Evolutionary conservation across 2,888 invertebrate species (phyloP), one percentile per base, ranked within the genome.

Genomic region (Lepeophtheirus nordmannii): DNA sequence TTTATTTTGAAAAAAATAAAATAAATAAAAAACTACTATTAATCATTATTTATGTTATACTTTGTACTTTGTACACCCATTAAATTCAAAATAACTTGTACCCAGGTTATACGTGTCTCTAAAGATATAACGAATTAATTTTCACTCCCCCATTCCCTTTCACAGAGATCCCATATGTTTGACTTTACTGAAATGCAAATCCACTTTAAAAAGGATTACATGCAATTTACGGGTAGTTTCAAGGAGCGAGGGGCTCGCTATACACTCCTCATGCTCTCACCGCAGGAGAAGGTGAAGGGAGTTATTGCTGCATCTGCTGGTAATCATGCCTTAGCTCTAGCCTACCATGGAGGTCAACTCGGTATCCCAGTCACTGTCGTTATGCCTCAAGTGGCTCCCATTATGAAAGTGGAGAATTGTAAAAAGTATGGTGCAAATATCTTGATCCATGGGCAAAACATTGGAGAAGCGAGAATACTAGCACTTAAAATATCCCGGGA

Each of bases 291-390:
- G 72, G 75, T 78, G 66, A 78, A 75, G 3, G 94, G 94, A 1
- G 90, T 94, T 0, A 88, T 92, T 68, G 89, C 93, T 0, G 93
- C 94, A 0, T 92, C 92, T 0, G 81, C 93, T 65, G 94, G 94
- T 0, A 96, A 94, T 75, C 94, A 96, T 76, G 93, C 96, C 0
- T 83, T 89, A 71, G 85, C 85, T 0, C 77, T 89, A 60, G 83
- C 85, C 70, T 90, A 86, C 74, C 89, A 89, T 74, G 89, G 88
- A 0, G 78, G 81, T 70, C 80, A 81, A 68, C 78, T 89, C 10
- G 53, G 56, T 56, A 80, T 87, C 30, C 83, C 86, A 0, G 82
- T 84, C 0, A 88, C 87, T 0, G 89, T 96, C 8, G 88, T 70
- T 17, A 94, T 96, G 94, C 94, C 94, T 0, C 83, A 84, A 56